A percentile compares a stretch with the other conserved stretches of the same genome.
These are phyloP conservation scores for Chrysopa pallens DNA, from an alignment of 1,140 invertebrate species.

Conservation along the genomic window DNA sequence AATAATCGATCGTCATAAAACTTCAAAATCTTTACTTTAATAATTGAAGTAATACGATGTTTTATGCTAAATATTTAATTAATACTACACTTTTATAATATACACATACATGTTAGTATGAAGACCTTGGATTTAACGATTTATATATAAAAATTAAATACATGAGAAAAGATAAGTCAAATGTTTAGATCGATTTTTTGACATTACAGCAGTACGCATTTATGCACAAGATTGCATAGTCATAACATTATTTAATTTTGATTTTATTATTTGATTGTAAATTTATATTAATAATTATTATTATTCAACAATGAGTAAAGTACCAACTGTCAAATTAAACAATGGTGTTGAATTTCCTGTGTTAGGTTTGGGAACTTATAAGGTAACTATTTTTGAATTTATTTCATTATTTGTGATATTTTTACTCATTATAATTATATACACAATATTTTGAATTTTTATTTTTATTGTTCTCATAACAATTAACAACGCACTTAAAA, in stretches of 20 bases:
- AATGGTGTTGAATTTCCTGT: conserved; percentile 45
- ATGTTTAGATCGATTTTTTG: not conserved
- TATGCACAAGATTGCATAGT: no score
- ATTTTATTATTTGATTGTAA: conserved; percentile 1
- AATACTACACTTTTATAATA: no score
- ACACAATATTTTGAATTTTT: conserved; percentile 4
- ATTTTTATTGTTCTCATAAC: not conserved
- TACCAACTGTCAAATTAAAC: conserved; percentile 36
- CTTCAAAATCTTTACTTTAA: no score
- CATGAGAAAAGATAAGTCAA: conserved; percentile 1
- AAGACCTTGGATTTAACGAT: not conserved
- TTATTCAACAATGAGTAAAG: conserved; percentile 5
- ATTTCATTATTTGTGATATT: not conserved
- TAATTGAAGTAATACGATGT: no score
- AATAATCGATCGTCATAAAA: no score
- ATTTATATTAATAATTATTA: not conserved
- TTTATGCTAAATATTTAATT: no score
- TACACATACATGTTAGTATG: conserved; percentile 3
- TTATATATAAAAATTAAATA: not conserved
- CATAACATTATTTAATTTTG: conserved; percentile 3
- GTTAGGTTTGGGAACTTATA: conserved; percentile 64
- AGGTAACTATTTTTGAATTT: conserved; percentile 28
- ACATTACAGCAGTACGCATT: no score
- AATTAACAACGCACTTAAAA: conserved; percentile 6
- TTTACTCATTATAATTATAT: no score